Evolutionary conservation across 2,797 vertebrate species (phyloP).

Genomic region (Ceyx erithaca): DNA sequence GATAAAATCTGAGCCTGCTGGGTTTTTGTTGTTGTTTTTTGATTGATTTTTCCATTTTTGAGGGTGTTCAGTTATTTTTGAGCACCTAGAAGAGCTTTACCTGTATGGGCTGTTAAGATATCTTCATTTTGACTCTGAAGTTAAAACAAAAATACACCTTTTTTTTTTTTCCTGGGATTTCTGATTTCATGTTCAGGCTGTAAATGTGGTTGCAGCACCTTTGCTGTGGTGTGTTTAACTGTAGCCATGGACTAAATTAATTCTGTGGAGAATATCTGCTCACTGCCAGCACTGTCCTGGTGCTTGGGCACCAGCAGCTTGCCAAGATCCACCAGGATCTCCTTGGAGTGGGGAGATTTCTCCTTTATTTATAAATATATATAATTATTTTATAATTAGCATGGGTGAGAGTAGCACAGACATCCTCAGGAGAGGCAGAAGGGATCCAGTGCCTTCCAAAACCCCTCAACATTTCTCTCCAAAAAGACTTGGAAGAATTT

Average conservation of each 20-base stretch:
- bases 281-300: neutral
- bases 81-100: neutral
- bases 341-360: neutral
- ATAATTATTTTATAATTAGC: neutral
- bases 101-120: neutral
- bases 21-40: neutral
- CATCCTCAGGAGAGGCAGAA: neutral
- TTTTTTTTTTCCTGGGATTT: neutral
- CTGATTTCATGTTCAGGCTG: neutral
- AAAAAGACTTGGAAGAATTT: neutral
- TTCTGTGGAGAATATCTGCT: neutral
- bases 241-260: neutral
- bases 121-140: neutral
- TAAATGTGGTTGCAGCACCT: neutral
- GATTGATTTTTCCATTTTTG: neutral
- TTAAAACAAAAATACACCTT: neutral
- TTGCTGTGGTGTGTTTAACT: neutral
- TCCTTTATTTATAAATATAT: neutral
- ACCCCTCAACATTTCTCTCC: neutral
- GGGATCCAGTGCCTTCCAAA: neutral
- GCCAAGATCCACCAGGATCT: neutral
- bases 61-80: neutral
- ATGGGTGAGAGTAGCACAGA: neutral
- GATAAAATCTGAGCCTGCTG: neutral
- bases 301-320: neutral